Percentiles rank a stretch among this genome's conserved stretches.
These are phyloP conservation scores for Siniperca undulata DNA, from an alignment of 2,797 vertebrate genomes.

Conservation along the genomic window DNA sequence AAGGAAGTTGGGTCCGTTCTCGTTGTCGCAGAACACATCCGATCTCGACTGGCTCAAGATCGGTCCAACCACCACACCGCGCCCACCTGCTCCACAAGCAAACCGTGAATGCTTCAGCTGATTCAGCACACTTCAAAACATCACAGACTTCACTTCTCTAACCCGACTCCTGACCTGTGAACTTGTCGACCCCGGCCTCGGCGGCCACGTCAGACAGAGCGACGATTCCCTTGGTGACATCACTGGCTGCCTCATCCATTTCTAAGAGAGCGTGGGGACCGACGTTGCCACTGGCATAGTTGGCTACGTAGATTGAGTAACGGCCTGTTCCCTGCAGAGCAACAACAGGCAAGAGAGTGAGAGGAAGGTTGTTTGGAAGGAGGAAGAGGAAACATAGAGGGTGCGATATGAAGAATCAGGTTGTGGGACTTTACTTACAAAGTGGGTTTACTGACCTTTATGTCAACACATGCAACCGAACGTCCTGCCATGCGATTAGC, in stretches of 20 bases:
- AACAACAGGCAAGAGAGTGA: background rate
- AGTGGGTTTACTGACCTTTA: slow-evolving; percentile 84
- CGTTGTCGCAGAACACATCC: slow-evolving; percentile 96
- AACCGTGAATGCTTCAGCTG: background rate
- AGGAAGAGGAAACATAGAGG: background rate
- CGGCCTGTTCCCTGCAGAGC: slow-evolving; percentile 90
- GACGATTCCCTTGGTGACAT: slow-evolving; percentile 87
- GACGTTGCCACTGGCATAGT: slow-evolving; percentile 92
- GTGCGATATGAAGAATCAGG: background rate
- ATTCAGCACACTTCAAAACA: background rate
- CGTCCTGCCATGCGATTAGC: slow-evolving; percentile 92
- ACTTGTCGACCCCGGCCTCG: slow-evolving; percentile 90
- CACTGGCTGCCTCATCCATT: slow-evolving; percentile 92
- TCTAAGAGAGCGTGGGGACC: slow-evolving; percentile 94
- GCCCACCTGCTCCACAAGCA: slow-evolving; percentile 85
- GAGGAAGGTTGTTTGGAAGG: background rate
- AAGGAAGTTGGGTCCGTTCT: slow-evolving; percentile 95
- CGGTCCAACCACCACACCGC: slow-evolving; percentile 93
- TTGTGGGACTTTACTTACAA: background rate
- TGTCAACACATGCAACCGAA: slow-evolving; percentile 94
- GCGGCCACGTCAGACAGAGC: slow-evolving; percentile 90
- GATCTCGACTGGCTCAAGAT: slow-evolving; percentile 90
- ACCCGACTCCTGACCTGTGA: slow-evolving; percentile 87
- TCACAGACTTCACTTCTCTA: background rate
- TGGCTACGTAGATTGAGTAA: slow-evolving; percentile 94